These are phyloP conservation scores for Empidonax traillii DNA, from an alignment of 2,113 vertebrate species.

Conservation along the genomic window DNA sequence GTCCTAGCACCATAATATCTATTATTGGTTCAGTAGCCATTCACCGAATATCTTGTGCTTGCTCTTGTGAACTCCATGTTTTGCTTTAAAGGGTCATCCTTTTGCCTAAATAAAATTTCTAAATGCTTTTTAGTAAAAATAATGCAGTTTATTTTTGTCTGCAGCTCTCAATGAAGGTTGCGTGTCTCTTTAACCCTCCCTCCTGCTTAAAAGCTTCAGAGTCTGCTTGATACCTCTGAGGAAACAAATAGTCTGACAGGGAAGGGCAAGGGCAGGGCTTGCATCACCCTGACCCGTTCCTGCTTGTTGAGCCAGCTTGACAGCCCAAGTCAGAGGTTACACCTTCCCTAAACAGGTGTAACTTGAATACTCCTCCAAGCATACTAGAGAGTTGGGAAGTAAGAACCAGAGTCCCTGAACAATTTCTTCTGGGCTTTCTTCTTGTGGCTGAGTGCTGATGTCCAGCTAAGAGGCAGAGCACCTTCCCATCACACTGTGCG, in stretches of 20 bases:
- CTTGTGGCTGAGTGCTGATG: neutral
- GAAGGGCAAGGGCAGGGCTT: slow-evolving; percentile 52
- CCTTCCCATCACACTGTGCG: neutral
- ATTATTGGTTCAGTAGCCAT: neutral
- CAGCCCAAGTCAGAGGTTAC: slow-evolving; percentile 53
- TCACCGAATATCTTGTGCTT: neutral
- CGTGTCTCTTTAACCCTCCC: neutral
- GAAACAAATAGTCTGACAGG: slow-evolving; percentile 51
- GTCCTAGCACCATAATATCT: neutral
- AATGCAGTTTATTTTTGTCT: neutral
- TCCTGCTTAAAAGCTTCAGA: neutral
- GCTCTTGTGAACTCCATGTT: neutral
- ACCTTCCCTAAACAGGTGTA: slow-evolving; percentile 55
- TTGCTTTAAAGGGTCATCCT: neutral
- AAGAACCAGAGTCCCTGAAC: neutral
- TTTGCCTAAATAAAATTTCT: neutral
- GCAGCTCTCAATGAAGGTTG: neutral
- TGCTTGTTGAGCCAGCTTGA: slow-evolving; percentile 54
- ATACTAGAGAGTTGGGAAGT: neutral
- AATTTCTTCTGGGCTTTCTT: neutral
- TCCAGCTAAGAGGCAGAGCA: neutral
- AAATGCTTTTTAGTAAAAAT: neutral
- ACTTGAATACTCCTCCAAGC: slow-evolving; percentile 13
- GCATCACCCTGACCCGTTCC: slow-evolving; percentile 32
- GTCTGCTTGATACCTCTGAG: neutral